Base-by-base conservation (phyloP, 2,113 vertebrate species). In the Actenoides lindsayi region DNA sequence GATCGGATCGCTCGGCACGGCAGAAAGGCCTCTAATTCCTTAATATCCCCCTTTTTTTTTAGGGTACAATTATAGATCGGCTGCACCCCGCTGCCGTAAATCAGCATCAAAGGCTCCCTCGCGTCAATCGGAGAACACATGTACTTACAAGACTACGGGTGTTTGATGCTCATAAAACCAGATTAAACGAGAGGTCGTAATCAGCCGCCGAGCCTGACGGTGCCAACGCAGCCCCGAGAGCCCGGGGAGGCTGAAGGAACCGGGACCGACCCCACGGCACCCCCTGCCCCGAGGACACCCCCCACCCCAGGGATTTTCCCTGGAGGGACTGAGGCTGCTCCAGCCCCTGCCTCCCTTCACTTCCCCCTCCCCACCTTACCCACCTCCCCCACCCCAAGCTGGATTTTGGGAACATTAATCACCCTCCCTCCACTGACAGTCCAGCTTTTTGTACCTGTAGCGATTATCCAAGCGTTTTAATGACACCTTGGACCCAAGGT, bases 81-180 rank as follows among this genome's bases (percentile, higher is more conserved):
- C 97, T 97, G 92, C 89, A 85, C 97, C 97, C 95, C 89, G 79
- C 94, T 62, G 96, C 97, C 21, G 93, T 97, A 96, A 97, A 97
- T 95, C 97, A 95, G 97, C 98, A 97, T 98, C 98, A 98, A 98
- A 98, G 98, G 97, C 96, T 89, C 96, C 96, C 71, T 86, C 81
- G 95, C 96, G 90, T 97, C 97, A 96, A 92, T 89, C 84, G 90
- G 53, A 87, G 97, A 94, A 75, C 98, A 96, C 98, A 96, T 96
- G 97, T 97, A 94, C 96, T 97, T 96, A 94, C 98, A 98, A 90
- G 98, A 98, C 94, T 94, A 46, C 77, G 96, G 97, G 96, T 96
- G 97, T 97, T 96, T 97, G 98, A 98, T 97, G 98, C 98, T 98
- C 96, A 97, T 98, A 98, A 98, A 98, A 97, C 56, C 95, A 96